These are phyloP conservation scores for Cetonia aurata DNA, from an alignment of 2,888 invertebrate species.

Conservation along the genomic window DNA sequence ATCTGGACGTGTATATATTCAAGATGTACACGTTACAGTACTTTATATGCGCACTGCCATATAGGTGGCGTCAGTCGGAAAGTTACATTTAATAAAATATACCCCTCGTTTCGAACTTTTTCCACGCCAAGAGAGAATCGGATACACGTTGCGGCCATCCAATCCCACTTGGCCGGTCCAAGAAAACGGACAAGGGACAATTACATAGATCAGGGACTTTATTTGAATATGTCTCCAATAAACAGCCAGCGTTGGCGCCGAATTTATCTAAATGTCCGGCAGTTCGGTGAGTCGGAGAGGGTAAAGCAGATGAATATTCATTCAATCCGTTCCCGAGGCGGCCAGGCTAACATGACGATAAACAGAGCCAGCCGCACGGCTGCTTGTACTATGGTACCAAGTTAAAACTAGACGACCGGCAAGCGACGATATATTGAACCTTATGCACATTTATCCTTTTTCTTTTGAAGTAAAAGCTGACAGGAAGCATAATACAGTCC, in stretches of 20 bases:
- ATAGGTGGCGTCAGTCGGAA: conserved; percentile 7
- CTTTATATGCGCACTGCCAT: background rate
- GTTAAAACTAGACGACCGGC: no score
- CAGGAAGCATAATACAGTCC: no score
- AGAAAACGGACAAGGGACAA: conserved; percentile 45
- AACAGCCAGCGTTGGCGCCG: conserved; percentile 56
- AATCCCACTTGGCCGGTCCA: conserved; percentile 43
- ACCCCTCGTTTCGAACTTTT: conserved; percentile 2
- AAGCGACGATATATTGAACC: no score
- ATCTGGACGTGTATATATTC: conserved; percentile 4
- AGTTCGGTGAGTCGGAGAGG: conserved; percentile 45
- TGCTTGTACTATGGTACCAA: no score
- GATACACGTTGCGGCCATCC: conserved; percentile 28
- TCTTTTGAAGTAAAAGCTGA: no score
- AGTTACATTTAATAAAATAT: conserved; percentile 30
- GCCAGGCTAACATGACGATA: conserved; percentile 40
- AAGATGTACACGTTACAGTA: background rate
- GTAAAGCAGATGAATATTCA: conserved; percentile 46
- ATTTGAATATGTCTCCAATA: conserved; percentile 53
- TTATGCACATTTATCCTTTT: no score
- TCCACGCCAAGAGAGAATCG: background rate
- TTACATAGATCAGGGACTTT: conserved; percentile 53
- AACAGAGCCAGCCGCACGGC: conserved; percentile 23
- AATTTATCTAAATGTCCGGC: conserved; percentile 56
- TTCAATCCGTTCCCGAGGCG: conserved; percentile 25